A percentile compares a stretch with the other conserved stretches of the same genome.
These are phyloP conservation scores for Drosophila kambysellisi DNA, from an alignment of 2,888 invertebrate species.

Conservation along the genomic window DNA sequence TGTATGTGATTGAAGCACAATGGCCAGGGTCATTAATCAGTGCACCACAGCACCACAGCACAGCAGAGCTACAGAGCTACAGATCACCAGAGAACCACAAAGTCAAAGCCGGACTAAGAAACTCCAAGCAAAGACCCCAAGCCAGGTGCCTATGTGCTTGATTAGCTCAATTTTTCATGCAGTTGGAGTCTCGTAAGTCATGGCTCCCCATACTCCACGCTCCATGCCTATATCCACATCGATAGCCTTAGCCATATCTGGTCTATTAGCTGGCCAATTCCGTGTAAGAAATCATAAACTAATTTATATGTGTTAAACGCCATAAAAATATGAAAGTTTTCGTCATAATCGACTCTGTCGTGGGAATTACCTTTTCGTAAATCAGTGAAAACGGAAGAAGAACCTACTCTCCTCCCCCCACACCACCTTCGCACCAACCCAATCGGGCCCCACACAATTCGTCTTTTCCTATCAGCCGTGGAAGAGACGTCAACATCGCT, in stretches of 20 bases:
- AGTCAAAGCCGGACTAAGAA: constrained; percentile 8
- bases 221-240: constrained; percentile 24
- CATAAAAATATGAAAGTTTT: constrained; percentile 75
- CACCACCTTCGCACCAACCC: not conserved
- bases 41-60: constrained; percentile 49
- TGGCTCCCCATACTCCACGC: constrained; percentile 23
- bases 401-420: not conserved
- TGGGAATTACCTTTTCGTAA: constrained; percentile 68
- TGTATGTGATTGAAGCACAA: constrained; percentile 68
- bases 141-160: constrained; percentile 67
- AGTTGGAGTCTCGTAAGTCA: constrained; percentile 33
- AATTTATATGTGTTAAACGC: constrained; percentile 56
- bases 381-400: constrained; percentile 77
- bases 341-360: constrained; percentile 73
- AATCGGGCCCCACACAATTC: constrained; percentile 5
- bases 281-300: constrained; percentile 72
- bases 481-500: constrained; percentile 55
- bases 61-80: not conserved
- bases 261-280: constrained; percentile 63
- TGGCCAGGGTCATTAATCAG: constrained; percentile 76
- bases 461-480: constrained; percentile 45
- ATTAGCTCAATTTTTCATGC: constrained; percentile 73
- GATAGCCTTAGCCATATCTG: constrained; percentile 29
- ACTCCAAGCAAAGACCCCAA: constrained; percentile 28
- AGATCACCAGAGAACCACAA: not conserved